phyloP scores from a whole-genome alignment of 2,888 invertebrate genomes.

The Eurois occulta region DNA sequence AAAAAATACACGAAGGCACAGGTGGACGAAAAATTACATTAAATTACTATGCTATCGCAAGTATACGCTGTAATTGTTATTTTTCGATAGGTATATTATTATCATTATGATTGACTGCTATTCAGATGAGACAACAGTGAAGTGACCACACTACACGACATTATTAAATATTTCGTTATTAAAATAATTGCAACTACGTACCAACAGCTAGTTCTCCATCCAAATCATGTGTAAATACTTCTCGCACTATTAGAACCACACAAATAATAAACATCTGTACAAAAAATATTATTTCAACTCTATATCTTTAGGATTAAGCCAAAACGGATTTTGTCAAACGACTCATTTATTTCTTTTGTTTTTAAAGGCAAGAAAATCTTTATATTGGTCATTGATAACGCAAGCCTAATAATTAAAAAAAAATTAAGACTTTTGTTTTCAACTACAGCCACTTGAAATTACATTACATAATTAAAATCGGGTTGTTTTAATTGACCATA shows the following conservation, averaged over 20 bases:
- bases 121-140: too few relatives aligned
- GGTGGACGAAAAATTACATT: too few relatives aligned
- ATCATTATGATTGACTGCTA: too few relatives aligned
- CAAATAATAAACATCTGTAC: background rate
- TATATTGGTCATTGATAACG: background rate
- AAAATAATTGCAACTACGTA: slow-evolving; percentile 19
- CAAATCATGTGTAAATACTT: background rate
- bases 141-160: background rate
- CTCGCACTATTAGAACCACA: background rate
- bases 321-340: background rate
- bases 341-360: background rate
- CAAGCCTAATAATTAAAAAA: background rate
- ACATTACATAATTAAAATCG: slow-evolving; percentile 16
- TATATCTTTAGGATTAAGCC: background rate
- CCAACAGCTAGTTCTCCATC: background rate
- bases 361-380: too few relatives aligned
- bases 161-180: background rate
- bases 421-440: background rate
- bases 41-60: too few relatives aligned
- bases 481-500: slow-evolving; percentile 18
- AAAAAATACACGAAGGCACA: too few relatives aligned
- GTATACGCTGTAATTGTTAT: too few relatives aligned
- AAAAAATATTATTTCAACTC: background rate
- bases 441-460: background rate
- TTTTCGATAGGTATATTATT: too few relatives aligned